Percentiles rank a stretch among this genome's conserved stretches.
Evolutionary conservation across 2,113 vertebrate species (phyloP).

Genomic region (Vidua macroura): DNA sequence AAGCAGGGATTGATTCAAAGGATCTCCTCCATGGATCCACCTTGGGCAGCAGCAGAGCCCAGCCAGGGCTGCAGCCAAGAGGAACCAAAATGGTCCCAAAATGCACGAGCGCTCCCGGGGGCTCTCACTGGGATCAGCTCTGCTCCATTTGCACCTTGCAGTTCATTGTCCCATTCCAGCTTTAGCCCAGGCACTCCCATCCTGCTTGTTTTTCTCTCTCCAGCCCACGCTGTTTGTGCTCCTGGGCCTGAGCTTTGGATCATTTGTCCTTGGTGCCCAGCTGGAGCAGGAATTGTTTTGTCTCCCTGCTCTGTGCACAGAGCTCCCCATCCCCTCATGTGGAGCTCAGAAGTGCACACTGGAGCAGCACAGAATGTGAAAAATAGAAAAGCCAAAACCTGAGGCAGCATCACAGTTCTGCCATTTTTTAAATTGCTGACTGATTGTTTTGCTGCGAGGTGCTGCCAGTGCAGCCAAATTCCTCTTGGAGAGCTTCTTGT

Average conservation of each 20-base stretch:
- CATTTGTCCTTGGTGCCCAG: background rate
- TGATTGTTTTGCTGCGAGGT: background rate
- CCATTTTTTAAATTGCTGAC: background rate
- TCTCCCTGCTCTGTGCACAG: background rate
- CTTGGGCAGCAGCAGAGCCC: background rate
- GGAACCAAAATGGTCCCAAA: background rate
- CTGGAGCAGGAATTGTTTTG: background rate
- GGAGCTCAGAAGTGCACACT: background rate
- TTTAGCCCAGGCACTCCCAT: background rate
- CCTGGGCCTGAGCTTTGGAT: background rate
- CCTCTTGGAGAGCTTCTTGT: background rate
- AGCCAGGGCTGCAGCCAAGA: background rate
- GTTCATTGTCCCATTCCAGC: background rate
- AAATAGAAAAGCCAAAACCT: background rate
- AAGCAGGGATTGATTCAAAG: background rate
- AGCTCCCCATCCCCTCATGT: background rate
- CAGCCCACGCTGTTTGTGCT: background rate
- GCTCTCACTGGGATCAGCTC: background rate
- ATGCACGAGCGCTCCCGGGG: background rate
- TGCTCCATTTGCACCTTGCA: too few species aligned
- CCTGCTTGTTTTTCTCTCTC: background rate
- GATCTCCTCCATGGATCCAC: background rate
- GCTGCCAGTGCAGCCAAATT: background rate
- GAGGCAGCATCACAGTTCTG: background rate
- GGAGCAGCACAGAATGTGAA: background rate